These are phyloP conservation scores for Drosophila mettleri DNA, from an alignment of 2,888 invertebrate genomes.

Conservation along the genomic window DNA sequence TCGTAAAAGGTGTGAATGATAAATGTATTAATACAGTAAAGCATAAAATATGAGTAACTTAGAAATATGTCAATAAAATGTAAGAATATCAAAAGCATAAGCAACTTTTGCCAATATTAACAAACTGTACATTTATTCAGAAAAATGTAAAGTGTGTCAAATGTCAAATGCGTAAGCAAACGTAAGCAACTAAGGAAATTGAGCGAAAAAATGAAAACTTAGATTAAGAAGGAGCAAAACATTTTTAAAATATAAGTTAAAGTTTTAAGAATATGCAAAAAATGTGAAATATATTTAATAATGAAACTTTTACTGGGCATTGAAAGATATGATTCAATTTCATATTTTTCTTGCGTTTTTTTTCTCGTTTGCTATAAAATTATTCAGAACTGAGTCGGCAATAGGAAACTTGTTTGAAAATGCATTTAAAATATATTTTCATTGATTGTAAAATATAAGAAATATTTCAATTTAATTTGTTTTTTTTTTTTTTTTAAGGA, in stretches of 20 bases:
- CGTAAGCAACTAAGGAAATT: neutral
- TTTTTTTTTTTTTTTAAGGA: no score
- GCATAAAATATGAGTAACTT: neutral
- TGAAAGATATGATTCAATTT: neutral
- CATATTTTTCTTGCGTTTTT: no score
- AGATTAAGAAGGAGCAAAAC: no score
- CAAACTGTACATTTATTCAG: neutral
- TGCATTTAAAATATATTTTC: neutral
- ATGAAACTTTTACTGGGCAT: neutral
- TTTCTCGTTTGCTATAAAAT: no score
- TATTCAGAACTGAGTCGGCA: neutral
- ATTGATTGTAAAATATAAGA: neutral
- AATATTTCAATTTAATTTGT: neutral
- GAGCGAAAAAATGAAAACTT: neutral
- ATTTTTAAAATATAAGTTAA: no score
- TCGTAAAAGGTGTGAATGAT: neutral
- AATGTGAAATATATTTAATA: slow-evolving; percentile 4
- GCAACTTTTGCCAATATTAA: neutral
- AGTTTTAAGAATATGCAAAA: neutral
- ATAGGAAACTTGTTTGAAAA: neutral
- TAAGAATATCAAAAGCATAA: neutral
- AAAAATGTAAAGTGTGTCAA: neutral
- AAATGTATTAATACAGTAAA: neutral
- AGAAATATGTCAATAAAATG: neutral
- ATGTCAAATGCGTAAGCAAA: slow-evolving; percentile 3